Evolutionary conservation across 2,113 vertebrate genomes (phyloP).

Genomic region (Etia nguti): DNA sequence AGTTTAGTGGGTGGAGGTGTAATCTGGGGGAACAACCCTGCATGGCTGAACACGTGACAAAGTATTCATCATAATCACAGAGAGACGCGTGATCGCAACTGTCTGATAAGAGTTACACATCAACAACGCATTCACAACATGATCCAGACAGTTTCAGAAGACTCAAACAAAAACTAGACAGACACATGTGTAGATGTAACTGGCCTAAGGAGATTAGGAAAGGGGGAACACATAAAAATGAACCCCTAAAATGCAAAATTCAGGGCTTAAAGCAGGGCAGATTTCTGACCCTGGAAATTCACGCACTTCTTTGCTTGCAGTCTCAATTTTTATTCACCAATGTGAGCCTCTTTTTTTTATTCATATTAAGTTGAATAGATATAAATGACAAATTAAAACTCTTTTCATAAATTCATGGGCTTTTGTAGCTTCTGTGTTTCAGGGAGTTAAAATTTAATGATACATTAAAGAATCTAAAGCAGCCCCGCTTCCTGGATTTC

Average conservation of each 20-base stretch:
- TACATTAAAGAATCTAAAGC: not conserved
- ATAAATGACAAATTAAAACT: not conserved
- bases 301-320: not conserved
- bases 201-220: not conserved
- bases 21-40: not conserved
- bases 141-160: not conserved
- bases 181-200: not conserved
- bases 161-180: not conserved
- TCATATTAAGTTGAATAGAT: not conserved
- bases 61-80: not conserved
- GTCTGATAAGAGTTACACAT: not conserved
- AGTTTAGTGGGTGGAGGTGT: not conserved
- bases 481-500: not conserved
- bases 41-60: not conserved
- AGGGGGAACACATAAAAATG: not conserved
- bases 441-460: not conserved
- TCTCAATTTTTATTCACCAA: not conserved
- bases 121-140: not conserved
- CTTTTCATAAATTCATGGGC: not conserved
- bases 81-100: rapidly evolving
- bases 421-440: not conserved
- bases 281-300: not conserved
- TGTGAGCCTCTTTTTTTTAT: not conserved
- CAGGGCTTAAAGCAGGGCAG: not conserved
- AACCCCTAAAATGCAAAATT: not conserved